Conservation (phyloP, 2,888 invertebrate genomes). For the Tenodera sinensis region DNA sequence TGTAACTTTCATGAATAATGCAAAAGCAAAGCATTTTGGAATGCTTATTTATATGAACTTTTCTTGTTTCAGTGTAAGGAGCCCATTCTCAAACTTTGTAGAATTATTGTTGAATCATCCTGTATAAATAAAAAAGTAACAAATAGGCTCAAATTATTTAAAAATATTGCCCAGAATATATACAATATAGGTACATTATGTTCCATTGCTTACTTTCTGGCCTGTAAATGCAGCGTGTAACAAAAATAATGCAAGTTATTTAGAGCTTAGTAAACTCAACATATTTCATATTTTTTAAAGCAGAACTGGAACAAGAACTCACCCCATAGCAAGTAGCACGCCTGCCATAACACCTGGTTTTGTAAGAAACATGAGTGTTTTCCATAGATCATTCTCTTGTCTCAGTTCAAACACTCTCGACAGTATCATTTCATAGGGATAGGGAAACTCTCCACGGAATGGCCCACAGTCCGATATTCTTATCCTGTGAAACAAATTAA, state of each 20-base stretch:
- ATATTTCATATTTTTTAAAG: too few species aligned
- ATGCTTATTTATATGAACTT: too few species aligned
- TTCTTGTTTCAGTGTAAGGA: too few species aligned
- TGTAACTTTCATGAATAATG: too few species aligned
- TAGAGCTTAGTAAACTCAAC: not conserved
- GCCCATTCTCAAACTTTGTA: too few species aligned
- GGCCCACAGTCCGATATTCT: slow-evolving; percentile 61
- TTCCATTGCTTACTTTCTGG: not conserved
- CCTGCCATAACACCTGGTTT: slow-evolving; percentile 61
- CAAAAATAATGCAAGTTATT: not conserved
- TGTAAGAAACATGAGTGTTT: slow-evolving; percentile 49
- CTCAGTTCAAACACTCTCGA: slow-evolving; percentile 53
- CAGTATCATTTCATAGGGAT: slow-evolving; percentile 57
- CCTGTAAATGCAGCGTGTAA: not conserved
- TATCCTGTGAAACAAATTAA: slow-evolving; percentile 45
- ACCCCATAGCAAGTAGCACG: slow-evolving; percentile 59
- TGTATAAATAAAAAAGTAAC: too few species aligned
- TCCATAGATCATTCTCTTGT: slow-evolving; percentile 47
- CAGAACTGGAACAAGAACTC: slow-evolving; percentile 32
- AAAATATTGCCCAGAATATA: too few species aligned
- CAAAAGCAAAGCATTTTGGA: too few species aligned
- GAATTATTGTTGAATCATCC: too few species aligned
- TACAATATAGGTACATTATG: too few species aligned
- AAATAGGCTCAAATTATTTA: too few species aligned
- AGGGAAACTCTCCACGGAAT: slow-evolving; percentile 50